phyloP scores from a whole-genome alignment of 35 echinoderm and acorn worm genomes.

The Apostichopus californicus region DNA sequence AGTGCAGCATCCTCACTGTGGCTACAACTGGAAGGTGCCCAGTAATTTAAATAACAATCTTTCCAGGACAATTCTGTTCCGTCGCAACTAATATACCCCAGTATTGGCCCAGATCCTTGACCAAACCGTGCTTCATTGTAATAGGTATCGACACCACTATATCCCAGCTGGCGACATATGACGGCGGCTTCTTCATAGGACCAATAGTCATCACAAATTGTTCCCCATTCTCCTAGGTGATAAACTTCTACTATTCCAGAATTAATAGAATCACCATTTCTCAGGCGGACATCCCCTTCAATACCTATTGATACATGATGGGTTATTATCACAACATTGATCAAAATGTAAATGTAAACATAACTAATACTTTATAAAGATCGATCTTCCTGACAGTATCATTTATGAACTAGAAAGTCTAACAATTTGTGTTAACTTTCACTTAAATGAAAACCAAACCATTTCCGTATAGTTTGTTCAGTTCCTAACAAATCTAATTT shows the following conservation, averaged over 20 bases:
- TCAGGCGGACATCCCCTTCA: neutral
- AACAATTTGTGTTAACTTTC: too few relatives aligned
- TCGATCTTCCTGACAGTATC: too few relatives aligned
- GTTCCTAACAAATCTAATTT: too few relatives aligned
- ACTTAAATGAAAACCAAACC: too few relatives aligned
- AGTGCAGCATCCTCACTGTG: neutral
- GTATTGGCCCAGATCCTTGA: too few relatives aligned
- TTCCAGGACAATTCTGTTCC: neutral
- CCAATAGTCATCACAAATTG: constrained; percentile 58
- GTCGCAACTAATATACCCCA: neutral
- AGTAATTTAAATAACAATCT: neutral
- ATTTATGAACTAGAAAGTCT: too few relatives aligned
- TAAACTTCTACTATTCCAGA: constrained; percentile 56
- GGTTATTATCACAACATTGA: too few relatives aligned
- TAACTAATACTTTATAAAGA: too few relatives aligned
- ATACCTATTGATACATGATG: too few relatives aligned
- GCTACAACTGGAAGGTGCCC: neutral
- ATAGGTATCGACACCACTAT: neutral
- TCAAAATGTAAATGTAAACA: too few relatives aligned
- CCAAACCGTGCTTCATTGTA: neutral
- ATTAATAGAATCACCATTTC: neutral
- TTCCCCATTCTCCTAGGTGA: constrained; percentile 49
- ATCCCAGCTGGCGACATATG: constrained; percentile 16
- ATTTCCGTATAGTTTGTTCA: too few relatives aligned
- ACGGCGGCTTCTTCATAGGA: constrained; percentile 43